A percentile compares a stretch with the other conserved stretches of the same genome.
These are phyloP conservation scores for Thinocorus orbignyianus DNA, from an alignment of 2,113 vertebrate genomes.

Conservation along the genomic window DNA sequence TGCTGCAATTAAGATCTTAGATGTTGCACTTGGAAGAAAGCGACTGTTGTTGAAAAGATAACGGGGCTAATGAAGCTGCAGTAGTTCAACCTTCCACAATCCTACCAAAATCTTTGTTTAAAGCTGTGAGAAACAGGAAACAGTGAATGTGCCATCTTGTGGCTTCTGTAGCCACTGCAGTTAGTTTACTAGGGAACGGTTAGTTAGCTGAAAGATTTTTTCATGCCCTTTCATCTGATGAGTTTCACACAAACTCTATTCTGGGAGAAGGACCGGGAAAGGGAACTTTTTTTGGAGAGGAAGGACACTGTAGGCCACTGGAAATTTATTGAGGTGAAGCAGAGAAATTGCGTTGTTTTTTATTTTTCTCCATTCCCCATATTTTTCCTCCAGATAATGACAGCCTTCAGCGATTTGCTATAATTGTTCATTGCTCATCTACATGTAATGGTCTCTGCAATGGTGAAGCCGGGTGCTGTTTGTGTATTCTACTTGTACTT, in stretches of 20 bases:
- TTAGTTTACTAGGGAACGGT: not conserved
- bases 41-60: not conserved
- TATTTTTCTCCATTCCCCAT: not conserved
- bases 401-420: not conserved
- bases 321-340: not conserved
- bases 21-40: not conserved
- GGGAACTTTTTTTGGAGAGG: not conserved
- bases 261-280: not conserved
- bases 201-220: not conserved
- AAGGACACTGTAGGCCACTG: accelerated
- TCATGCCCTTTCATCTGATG: not conserved
- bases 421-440: not conserved
- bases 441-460: not conserved
- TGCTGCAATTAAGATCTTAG: not conserved
- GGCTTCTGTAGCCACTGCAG: conserved; percentile 46
- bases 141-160: conserved; percentile 70
- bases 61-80: not conserved
- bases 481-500: not conserved
- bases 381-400: not conserved
- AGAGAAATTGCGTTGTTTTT: not conserved
- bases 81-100: not conserved
- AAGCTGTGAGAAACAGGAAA: not conserved
- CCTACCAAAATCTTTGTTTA: not conserved
- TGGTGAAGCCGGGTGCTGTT: not conserved
- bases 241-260: not conserved